A percentile compares a stretch with the other conserved stretches of the same genome.
phyloP scores from a whole-genome alignment of 2,113 vertebrate species.

The Talpa occidentalis region DNA sequence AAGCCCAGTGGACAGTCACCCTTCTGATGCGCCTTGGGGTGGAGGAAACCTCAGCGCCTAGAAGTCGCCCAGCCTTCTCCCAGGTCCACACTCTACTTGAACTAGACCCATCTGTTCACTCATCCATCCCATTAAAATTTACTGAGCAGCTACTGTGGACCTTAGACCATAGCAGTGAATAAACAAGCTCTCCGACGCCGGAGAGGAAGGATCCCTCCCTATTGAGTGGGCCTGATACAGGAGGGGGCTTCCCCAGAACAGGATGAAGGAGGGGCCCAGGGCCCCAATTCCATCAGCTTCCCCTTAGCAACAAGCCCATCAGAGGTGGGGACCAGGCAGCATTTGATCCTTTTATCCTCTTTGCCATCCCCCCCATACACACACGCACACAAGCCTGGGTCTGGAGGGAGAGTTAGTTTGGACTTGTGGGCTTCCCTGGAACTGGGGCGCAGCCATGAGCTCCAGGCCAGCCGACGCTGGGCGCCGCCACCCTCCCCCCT shows the following conservation, averaged over 20 bases:
- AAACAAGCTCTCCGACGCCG: neutral
- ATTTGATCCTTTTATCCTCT: conserved; percentile 59
- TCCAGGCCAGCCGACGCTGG: conserved; percentile 30
- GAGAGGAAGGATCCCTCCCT: neutral
- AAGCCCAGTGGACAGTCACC: accelerated
- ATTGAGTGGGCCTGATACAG: neutral
- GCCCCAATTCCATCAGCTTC: neutral
- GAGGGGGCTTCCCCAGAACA: neutral
- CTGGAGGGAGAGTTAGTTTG: conserved; percentile 38
- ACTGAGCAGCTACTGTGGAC: neutral
- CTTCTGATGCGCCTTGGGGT: accelerated
- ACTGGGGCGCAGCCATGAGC: conserved; percentile 23
- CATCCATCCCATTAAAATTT: neutral
- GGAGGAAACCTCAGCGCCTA: too few relatives aligned
- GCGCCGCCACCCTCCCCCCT: conserved; percentile 26
- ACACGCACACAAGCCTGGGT: neutral
- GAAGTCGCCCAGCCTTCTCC: neutral
- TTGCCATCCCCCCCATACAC: neutral
- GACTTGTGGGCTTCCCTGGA: conserved; percentile 26
- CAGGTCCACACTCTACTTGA: neutral
- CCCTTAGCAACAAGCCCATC: conserved; percentile 42
- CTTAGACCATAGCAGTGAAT: neutral
- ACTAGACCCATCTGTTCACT: neutral
- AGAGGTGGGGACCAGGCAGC: conserved; percentile 53
- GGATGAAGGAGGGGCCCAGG: neutral